A percentile compares a stretch with the other conserved stretches of the same genome.
Conservation (phyloP, 2,888 invertebrate species). For the Cyclophora punctaria region DNA sequence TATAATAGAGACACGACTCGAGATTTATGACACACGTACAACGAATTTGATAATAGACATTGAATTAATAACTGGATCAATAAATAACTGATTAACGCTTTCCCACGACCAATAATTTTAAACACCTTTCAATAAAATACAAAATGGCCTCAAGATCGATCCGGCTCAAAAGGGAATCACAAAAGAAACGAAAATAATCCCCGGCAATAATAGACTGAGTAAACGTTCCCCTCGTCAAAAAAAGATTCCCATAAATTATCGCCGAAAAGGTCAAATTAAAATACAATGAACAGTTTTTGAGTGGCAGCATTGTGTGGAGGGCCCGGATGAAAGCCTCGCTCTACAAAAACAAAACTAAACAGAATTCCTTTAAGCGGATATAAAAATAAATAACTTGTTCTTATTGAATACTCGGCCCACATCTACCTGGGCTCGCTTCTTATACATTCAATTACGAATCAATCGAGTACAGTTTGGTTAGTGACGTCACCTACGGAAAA, state of each 20-base stretch:
- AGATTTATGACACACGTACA: too few species aligned
- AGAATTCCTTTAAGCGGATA: slow-evolving; percentile 72
- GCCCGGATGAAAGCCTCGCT: slow-evolving; percentile 69
- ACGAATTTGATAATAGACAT: too few species aligned
- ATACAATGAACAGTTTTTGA: slow-evolving; percentile 75
- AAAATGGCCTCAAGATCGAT: slow-evolving; percentile 31
- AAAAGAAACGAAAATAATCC: slow-evolving; percentile 62
- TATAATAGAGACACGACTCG: too few species aligned
- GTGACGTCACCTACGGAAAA: slow-evolving; percentile 23
- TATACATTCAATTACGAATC: slow-evolving; percentile 28
- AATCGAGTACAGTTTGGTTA: slow-evolving; percentile 8
- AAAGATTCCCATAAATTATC: slow-evolving; percentile 72
- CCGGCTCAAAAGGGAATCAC: slow-evolving; percentile 47
- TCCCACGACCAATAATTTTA: slow-evolving; percentile 28
- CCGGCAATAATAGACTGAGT: slow-evolving; percentile 65
- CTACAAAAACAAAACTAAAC: slow-evolving; percentile 74
- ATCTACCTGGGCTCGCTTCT: slow-evolving; percentile 68
- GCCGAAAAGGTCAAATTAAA: slow-evolving; percentile 75
- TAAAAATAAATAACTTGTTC: slow-evolving; percentile 71
- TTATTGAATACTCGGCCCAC: slow-evolving; percentile 72
- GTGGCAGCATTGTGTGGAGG: slow-evolving; percentile 72
- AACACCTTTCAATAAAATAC: slow-evolving; percentile 22
- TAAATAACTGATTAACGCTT: slow-evolving; percentile 14
- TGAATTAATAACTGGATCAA: not conserved
- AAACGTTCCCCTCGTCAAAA: slow-evolving; percentile 60